Percentiles rank a stretch among this genome's conserved stretches.
phyloP scores from a whole-genome alignment of 2,797 vertebrate genomes.

The Mallotus villosus region DNA sequence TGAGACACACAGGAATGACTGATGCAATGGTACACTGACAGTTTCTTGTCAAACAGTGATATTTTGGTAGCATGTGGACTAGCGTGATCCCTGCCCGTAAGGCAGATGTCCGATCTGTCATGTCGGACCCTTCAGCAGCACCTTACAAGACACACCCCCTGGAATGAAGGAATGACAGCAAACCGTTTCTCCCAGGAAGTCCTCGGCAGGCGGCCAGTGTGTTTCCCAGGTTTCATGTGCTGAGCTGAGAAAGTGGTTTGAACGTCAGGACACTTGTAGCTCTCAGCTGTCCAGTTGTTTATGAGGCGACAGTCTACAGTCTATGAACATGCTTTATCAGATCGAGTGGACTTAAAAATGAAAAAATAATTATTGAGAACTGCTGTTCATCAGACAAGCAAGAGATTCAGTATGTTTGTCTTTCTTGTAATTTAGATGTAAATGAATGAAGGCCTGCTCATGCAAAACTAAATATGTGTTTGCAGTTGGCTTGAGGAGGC shows the following conservation, averaged over 20 bases:
- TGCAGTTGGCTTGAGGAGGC: too few relatives aligned
- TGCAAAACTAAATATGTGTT: background rate
- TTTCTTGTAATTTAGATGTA: background rate
- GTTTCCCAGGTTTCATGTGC: background rate
- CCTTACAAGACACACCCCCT: background rate
- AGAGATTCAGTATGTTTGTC: background rate
- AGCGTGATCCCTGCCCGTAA: background rate
- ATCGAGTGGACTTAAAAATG: background rate
- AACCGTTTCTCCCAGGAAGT: background rate
- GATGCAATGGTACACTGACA: background rate
- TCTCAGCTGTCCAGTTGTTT: background rate
- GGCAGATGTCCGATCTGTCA: background rate
- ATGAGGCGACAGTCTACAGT: too few relatives aligned
- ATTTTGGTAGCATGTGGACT: slow-evolving; percentile 2
- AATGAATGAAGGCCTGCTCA: background rate
- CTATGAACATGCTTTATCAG: background rate
- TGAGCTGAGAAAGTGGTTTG: background rate
- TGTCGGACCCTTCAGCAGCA: background rate
- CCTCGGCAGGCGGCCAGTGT: background rate
- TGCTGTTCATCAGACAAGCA: background rate
- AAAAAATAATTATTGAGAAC: background rate
- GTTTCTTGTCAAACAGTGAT: background rate
- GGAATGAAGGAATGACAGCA: slow-evolving; percentile 1
- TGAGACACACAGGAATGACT: background rate
- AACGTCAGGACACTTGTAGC: background rate